Conservation (phyloP, 2,113 vertebrate genomes). For the Sakesphorus luctuosus region DNA sequence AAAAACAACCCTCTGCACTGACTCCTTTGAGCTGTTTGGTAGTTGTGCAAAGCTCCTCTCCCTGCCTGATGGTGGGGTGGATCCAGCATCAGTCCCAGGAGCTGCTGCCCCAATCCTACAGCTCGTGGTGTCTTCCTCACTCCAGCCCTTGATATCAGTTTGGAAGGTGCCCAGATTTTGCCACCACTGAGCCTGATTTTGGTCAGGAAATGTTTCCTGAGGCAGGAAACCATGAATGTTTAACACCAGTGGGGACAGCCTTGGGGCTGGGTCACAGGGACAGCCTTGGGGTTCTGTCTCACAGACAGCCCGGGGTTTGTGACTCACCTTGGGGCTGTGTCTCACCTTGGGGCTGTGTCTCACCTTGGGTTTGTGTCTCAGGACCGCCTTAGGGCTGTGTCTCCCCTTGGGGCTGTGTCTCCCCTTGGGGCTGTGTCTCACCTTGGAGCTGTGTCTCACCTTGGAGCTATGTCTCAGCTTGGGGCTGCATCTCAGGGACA, state of each 20-base stretch:
- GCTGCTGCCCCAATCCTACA: background rate
- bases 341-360: too few relatives aligned
- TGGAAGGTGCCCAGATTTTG: background rate
- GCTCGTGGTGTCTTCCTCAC: background rate
- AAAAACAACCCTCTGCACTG: background rate
- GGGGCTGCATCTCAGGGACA: too few relatives aligned
- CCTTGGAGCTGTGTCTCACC: too few relatives aligned
- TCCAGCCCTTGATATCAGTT: background rate
- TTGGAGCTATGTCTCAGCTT: too few relatives aligned
- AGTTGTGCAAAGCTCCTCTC: background rate
- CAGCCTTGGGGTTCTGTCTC: too few relatives aligned
- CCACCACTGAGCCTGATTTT: background rate
- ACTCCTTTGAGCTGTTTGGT: background rate
- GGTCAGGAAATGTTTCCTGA: background rate
- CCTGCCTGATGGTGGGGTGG: fast-evolving
- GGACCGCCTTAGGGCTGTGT: too few relatives aligned
- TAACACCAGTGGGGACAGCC: background rate
- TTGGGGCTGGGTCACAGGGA: background rate
- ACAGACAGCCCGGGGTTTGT: too few relatives aligned
- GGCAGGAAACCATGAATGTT: fast-evolving
- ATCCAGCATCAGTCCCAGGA: background rate
- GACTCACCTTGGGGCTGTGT: too few relatives aligned
- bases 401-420: too few relatives aligned
- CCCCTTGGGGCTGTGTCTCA: too few relatives aligned
- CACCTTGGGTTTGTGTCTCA: too few relatives aligned